Conservation (phyloP, 1,140 invertebrate genomes). For the Drosophila quadrilineata region DNA sequence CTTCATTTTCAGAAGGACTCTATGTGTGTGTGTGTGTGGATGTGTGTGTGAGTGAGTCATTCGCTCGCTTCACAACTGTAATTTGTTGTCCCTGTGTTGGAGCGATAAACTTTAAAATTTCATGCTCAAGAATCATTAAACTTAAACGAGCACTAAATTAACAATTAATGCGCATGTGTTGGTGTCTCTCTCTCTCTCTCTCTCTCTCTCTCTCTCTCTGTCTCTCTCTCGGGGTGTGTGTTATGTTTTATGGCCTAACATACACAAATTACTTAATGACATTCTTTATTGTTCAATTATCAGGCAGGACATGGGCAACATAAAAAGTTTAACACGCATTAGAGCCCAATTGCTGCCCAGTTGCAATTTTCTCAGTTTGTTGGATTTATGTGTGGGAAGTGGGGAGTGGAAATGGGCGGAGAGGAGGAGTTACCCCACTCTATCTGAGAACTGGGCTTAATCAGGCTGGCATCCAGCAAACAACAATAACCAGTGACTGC, state of each 20-base stretch:
- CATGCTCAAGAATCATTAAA: slow-evolving; percentile 72
- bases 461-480: slow-evolving; percentile 35
- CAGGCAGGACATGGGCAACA: slow-evolving; percentile 48
- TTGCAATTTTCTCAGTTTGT: background rate
- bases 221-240: slow-evolving; percentile 4
- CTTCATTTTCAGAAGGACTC: slow-evolving; percentile 15
- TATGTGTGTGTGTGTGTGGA: background rate
- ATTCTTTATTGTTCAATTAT: slow-evolving; percentile 76
- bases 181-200: background rate
- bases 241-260: slow-evolving; percentile 63
- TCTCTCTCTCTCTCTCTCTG: slow-evolving; percentile 4
- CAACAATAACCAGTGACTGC: slow-evolving; percentile 26
- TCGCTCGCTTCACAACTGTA: slow-evolving; percentile 22
- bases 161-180: slow-evolving; percentile 56
- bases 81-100: slow-evolving; percentile 48
- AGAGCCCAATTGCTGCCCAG: slow-evolving; percentile 19
- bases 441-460: slow-evolving; percentile 34
- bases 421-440: no score
- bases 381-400: slow-evolving; percentile 2
- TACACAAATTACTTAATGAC: slow-evolving; percentile 76
- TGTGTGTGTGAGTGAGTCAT: slow-evolving; percentile 2
- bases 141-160: slow-evolving; percentile 69
- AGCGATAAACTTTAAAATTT: slow-evolving; percentile 72
- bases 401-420: no score
- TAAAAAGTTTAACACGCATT: slow-evolving; percentile 65